Percentiles rank a stretch among this genome's conserved stretches.
These are phyloP conservation scores for Bubalus kerabau DNA, from an alignment of 2,113 vertebrate species.

Conservation along the genomic window DNA sequence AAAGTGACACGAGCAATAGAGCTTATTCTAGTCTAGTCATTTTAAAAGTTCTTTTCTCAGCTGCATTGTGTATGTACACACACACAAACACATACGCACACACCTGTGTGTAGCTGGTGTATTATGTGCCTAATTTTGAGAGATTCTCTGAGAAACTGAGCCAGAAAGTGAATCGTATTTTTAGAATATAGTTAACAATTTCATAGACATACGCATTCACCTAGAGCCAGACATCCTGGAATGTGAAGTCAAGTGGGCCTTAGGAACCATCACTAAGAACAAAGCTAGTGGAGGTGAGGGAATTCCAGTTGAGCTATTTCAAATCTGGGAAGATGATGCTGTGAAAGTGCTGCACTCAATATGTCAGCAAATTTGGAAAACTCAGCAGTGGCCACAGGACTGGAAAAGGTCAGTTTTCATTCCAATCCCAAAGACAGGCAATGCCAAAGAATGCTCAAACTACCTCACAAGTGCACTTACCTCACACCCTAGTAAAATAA, in stretches of 20 bases:
- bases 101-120: not conserved
- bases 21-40: not conserved
- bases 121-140: slow-evolving; percentile 57
- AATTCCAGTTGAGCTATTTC: not conserved
- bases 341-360: not conserved
- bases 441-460: not conserved
- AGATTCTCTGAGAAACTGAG: slow-evolving; percentile 49
- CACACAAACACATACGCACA: not conserved
- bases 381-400: not conserved
- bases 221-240: not conserved
- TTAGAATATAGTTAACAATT: slow-evolving; percentile 46
- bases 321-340: not conserved
- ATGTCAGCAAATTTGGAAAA: not conserved
- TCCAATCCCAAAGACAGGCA: not conserved
- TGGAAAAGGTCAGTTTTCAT: not conserved
- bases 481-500: not conserved
- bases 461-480: not conserved
- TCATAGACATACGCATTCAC: not conserved
- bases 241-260: not conserved
- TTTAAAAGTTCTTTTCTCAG: not conserved
- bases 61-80: not conserved
- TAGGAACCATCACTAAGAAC: not conserved
- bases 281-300: not conserved
- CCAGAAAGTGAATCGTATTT: slow-evolving; percentile 38
- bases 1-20: not conserved